Evolutionary conservation across 2,113 vertebrate species (phyloP).

Genomic region (Corythornis vintsioides): DNA sequence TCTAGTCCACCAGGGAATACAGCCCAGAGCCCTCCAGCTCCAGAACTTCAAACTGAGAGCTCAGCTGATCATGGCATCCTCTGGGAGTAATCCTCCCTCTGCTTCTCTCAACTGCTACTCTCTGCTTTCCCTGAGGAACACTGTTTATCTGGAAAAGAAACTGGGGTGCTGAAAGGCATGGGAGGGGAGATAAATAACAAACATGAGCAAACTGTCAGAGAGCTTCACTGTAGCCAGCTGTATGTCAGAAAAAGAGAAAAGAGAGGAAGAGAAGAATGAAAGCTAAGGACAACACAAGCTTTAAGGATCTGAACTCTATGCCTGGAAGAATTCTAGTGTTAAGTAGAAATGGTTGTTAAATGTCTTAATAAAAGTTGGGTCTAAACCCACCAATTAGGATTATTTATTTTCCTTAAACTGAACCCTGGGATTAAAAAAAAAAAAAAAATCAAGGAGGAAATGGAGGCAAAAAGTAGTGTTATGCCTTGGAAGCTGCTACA

Average conservation of each 20-base stretch:
- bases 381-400: background rate
- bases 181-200: background rate
- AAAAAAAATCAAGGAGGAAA: background rate
- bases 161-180: background rate
- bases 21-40: background rate
- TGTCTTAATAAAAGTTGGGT: background rate
- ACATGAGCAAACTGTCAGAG: background rate
- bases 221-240: background rate
- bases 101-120: background rate
- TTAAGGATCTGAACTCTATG: background rate
- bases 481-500: background rate
- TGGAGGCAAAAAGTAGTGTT: background rate
- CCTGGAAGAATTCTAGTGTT: background rate
- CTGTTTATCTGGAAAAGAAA: constrained; percentile 5
- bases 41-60: constrained; percentile 22
- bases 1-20: background rate
- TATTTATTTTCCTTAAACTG: background rate
- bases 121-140: background rate
- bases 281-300: background rate
- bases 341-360: background rate
- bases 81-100: background rate
- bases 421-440: background rate
- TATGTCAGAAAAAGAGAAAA: background rate
- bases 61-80: background rate
- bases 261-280: background rate